Evolutionary conservation across 2,113 vertebrate genomes (phyloP), one percentile per base, ranked within the genome.

Genomic region (Alces alces): DNA sequence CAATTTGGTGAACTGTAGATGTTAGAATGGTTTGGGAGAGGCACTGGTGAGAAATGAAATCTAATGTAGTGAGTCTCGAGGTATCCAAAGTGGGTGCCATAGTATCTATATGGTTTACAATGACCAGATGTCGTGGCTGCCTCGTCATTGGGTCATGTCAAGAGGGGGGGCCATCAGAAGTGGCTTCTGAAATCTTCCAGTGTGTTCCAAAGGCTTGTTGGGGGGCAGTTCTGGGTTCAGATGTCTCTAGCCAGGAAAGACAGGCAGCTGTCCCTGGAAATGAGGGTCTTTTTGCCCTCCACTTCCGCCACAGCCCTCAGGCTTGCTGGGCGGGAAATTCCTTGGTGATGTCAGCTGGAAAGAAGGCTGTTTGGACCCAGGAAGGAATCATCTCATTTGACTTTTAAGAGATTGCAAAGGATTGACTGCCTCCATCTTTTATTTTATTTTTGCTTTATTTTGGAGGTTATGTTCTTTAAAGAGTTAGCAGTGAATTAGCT

Each of bases 371-470:
- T 80, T 82, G n/a, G 45, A 89, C 14, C 10, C 36, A 76, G 54
- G 7, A 57, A 64, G 17, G 27, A 82, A 80, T 76, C 30, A 21
- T 86, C 17, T 93, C 52, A 47, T 45, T 85, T 94, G 54, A 76
- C n/a, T 92, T 89, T 86, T 39, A 50, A 61, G 36, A 76, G 1
- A 11, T 64, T 86, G 52, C n/a, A 55, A 92, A 89, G 17, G 47
- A 94, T 23, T 45, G 17, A 87, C 50, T 80, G 30, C 57, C 83
- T 54, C 78, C 84, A 23, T 64, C 16, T 95, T 30, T 64, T 57
- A 54, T 60, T 95, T 92, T 76, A 52, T 54, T 89, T 86, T 95
- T 61, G 28, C 91, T 84, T 93, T 79, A 58, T 84, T 91, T 54
- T 80, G 30, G 15, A 91, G 54, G 23, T 54, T 93, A 6, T 82